Base-by-base conservation (phyloP, 2,888 invertebrate genomes). In the Acholoe squamosa region DNA sequence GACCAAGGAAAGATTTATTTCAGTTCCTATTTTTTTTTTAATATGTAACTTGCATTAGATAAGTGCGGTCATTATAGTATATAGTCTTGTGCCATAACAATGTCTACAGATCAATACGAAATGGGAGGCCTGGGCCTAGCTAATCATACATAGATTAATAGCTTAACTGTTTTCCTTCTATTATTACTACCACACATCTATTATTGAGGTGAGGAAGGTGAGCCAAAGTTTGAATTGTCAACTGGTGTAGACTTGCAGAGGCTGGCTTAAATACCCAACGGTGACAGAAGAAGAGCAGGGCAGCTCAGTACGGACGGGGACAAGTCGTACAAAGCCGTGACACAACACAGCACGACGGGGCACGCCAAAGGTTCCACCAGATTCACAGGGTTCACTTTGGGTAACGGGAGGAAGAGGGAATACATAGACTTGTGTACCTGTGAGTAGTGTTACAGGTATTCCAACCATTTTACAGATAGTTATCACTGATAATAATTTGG, bases 301-400 rank as follows among this genome's bases (percentile, higher is more conserved):
- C n/a, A 43, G 31, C 34, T 19, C n/a, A 34, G 80, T 34, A 43
- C 31, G 80, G 80, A 80, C 80, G 43, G 80, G 71, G 3, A 71
- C 71, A 71, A 71, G 28, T 71, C 28, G 71, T 61, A 43, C 80
- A 80, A 80, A 80, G 80, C 80, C 34, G 80, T 80, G 80, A 80
- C 80, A 80, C 80, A 33, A 33, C 80, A 80, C 43, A 80, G 80
- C 34, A 80, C 80, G 33, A 80, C 80, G 19, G 43, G 34, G 19
- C 14, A 16, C 31, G 43, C 19, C 80, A 33, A 34, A 80, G 22
- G 33, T 34, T 33, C 80, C 80, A 80, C 34, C 80, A 80, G 80
- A 43, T 14, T 80, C 34, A 80, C 80, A n/a, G 80, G 80, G 80
- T 33, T 33, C 25, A 80, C 80, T 80, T 22, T 25, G 25, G 25